These are phyloP conservation scores for Meteorus sp. DNA, from an alignment of 1,140 invertebrate species.

Conservation along the genomic window DNA sequence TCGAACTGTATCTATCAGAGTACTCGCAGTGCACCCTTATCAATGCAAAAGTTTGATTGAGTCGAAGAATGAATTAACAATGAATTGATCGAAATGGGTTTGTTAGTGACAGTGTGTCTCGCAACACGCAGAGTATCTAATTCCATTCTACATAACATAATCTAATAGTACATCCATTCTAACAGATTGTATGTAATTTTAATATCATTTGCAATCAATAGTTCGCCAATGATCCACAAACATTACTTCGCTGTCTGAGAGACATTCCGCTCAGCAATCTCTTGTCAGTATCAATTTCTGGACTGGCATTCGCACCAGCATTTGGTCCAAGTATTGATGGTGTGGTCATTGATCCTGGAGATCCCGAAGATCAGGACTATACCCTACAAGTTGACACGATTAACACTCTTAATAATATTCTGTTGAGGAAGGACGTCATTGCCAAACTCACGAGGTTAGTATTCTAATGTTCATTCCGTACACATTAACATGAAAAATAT, in stretches of 20 bases:
- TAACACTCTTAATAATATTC: conserved; percentile 74
- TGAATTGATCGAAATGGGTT: conserved; percentile 19
- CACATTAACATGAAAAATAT: too few relatives aligned
- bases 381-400: conserved; percentile 63
- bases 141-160: too few relatives aligned
- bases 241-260: conserved; percentile 80
- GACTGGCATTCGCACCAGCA: conserved; percentile 81
- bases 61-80: conserved; percentile 16
- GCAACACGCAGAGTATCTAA: too few relatives aligned
- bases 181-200: too few relatives aligned
- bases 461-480: too few relatives aligned
- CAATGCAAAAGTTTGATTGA: neutral
- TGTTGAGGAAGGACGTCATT: conserved; percentile 75
- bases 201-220: too few relatives aligned
- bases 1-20: too few relatives aligned
- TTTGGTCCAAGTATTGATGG: conserved; percentile 92
- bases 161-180: neutral
- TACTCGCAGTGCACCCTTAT: too few relatives aligned
- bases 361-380: conserved; percentile 60
- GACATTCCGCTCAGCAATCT: conserved; percentile 74
- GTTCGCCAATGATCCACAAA: conserved; percentile 47
- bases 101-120: neutral
- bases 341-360: conserved; percentile 79
- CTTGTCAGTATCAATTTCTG: conserved; percentile 74
- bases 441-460: conserved; percentile 68